A percentile compares a stretch with the other conserved stretches of the same genome.
These are phyloP conservation scores for Sinocyclocheilus maitianheensis DNA, from an alignment of 2,113 vertebrate species.

Conservation along the genomic window DNA sequence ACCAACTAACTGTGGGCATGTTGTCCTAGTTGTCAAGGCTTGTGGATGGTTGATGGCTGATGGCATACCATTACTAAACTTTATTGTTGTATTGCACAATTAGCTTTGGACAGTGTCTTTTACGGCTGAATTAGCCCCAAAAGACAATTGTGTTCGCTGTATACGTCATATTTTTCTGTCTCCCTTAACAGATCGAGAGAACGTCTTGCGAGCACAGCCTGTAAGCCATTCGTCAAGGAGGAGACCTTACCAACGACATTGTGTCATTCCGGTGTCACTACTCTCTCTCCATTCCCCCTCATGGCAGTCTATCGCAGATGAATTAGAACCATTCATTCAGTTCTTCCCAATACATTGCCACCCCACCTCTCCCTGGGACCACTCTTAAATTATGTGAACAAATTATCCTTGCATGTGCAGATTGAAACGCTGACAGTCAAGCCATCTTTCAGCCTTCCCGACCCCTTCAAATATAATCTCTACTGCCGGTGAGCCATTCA, in stretches of 20 bases:
- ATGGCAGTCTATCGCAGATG: background rate
- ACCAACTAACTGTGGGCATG: background rate
- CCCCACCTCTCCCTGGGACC: conserved; percentile 8
- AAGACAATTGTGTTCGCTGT: background rate
- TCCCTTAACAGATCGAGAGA: background rate
- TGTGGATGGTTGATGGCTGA: background rate
- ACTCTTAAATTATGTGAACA: conserved; percentile 40
- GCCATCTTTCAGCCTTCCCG: conserved; percentile 22
- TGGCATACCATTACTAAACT: background rate
- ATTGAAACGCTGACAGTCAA: conserved; percentile 33
- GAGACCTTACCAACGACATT: background rate
- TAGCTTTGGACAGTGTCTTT: background rate
- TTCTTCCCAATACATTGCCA: background rate
- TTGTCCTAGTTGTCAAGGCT: background rate
- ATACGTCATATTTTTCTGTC: too few relatives aligned
- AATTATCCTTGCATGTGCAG: conserved; percentile 38
- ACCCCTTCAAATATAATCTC: conserved; percentile 40
- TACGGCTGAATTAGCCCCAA: background rate
- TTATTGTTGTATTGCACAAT: background rate
- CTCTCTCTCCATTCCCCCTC: background rate
- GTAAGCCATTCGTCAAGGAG: background rate
- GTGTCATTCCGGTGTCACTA: background rate
- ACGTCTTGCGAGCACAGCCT: background rate
- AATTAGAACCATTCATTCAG: background rate
- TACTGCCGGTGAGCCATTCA: conserved; percentile 30